Percentiles rank a stretch among this genome's conserved stretches.
These are phyloP conservation scores for Mormyrus iriodes DNA, from an alignment of 2,113 vertebrate species.

Conservation along the genomic window DNA sequence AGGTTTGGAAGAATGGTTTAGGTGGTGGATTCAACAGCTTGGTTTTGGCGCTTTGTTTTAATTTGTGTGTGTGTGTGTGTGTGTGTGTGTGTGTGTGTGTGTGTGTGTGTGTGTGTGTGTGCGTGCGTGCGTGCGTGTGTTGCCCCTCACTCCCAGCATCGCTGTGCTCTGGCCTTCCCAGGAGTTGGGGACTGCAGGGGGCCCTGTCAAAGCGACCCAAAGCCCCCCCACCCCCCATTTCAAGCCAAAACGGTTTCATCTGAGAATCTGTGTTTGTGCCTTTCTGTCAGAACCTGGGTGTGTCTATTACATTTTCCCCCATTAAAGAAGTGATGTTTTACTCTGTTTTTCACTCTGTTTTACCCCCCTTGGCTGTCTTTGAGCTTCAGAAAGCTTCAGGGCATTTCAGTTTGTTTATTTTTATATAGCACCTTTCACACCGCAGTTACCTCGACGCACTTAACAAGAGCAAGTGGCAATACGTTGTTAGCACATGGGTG, in stretches of 20 bases:
- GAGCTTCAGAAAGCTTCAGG: neutral
- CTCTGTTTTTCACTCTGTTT: neutral
- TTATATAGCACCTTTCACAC: neutral
- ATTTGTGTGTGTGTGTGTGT: neutral
- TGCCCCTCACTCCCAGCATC: neutral
- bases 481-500: too few species aligned
- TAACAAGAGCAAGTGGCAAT: neutral
- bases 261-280: neutral
- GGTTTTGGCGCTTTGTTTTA: neutral
- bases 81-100: neutral
- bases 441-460: neutral
- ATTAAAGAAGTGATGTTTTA: neutral
- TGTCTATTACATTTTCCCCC: neutral
- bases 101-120: neutral
- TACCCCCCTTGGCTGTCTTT: neutral
- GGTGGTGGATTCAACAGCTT: neutral
- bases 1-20: neutral
- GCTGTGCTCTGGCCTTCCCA: neutral
- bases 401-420: neutral
- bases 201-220: neutral
- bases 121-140: neutral
- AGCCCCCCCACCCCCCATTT: neutral
- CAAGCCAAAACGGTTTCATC: neutral
- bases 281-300: neutral
- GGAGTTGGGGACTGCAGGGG: neutral